These are phyloP conservation scores for Callocephalon fimbriatum DNA, from an alignment of 2,113 vertebrate species.

Conservation along the genomic window DNA sequence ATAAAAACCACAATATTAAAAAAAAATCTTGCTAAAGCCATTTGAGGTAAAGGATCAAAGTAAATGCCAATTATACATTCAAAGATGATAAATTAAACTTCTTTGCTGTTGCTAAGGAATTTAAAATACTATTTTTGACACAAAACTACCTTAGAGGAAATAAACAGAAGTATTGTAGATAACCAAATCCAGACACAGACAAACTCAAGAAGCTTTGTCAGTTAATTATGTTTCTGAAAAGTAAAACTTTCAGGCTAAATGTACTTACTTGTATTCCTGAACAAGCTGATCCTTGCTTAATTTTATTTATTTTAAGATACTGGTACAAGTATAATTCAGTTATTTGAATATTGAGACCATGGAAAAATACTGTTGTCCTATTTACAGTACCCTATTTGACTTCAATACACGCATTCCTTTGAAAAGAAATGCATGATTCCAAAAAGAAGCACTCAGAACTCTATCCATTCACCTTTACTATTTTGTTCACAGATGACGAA, in stretches of 20 bases:
- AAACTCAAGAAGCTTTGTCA: not conserved
- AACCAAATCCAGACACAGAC: not conserved
- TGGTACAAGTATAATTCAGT: not conserved
- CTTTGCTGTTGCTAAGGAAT: not conserved
- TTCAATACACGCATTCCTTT: not conserved
- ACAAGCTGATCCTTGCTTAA: not conserved
- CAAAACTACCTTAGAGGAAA: not conserved
- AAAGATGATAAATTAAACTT: not conserved
- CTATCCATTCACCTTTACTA: not conserved
- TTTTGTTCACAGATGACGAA: not conserved
- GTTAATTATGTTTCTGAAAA: not conserved
- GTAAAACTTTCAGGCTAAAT: not conserved
- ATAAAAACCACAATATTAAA: not conserved
- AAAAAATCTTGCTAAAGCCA: not conserved
- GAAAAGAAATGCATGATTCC: not conserved
- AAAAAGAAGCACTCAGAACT: not conserved
- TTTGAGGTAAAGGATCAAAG: not conserved
- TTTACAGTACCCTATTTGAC: not conserved
- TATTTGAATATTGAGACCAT: not conserved
- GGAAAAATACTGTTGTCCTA: not conserved
- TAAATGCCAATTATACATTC: not conserved
- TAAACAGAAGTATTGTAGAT: not conserved
- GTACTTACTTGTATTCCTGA: not conserved
- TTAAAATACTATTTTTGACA: not conserved
- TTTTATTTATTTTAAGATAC: not conserved